Conservation (phyloP, 2,888 invertebrate genomes). For the Dryomyza anilis region DNA sequence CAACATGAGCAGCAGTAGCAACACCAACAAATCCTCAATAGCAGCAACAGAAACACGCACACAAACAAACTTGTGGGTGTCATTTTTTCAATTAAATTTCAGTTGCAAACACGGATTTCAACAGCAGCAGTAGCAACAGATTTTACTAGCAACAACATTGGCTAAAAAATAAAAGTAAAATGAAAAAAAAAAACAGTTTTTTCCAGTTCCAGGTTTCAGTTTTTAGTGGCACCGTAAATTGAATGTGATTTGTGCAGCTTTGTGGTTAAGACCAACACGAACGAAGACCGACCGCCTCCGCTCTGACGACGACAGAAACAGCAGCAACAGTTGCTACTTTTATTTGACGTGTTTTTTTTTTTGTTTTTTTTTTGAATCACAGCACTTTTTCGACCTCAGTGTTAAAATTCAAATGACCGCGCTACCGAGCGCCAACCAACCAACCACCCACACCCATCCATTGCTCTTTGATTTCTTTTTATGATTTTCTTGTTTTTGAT, state of each 20-base stretch:
- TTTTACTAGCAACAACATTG: too few species aligned
- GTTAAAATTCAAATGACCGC: neutral
- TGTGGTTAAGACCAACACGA: neutral
- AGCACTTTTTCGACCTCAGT: neutral
- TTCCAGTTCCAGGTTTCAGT: neutral
- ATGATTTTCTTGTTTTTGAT: conserved; percentile 8
- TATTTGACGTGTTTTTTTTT: neutral
- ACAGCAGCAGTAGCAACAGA: too few species aligned
- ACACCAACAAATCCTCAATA: too few species aligned
- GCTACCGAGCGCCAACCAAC: neutral
- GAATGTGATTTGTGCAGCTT: conserved; percentile 2
- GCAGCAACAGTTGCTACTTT: conserved; percentile 1
- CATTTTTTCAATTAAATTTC: conserved; percentile 22
- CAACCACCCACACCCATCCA: neutral
- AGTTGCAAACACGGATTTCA: conserved; percentile 17
- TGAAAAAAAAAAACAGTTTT: neutral
- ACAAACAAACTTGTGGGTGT: neutral
- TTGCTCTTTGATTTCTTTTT: too few species aligned
- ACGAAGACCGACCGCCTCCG: neutral
- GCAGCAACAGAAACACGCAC: neutral
- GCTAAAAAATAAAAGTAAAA: neutral
- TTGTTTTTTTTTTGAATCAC: neutral
- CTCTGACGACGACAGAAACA: neutral
- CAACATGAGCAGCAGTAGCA: too few species aligned
- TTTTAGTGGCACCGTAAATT: neutral